Conservation (phyloP, 2,797 vertebrate species). For the Gadopsis bispinosus region DNA sequence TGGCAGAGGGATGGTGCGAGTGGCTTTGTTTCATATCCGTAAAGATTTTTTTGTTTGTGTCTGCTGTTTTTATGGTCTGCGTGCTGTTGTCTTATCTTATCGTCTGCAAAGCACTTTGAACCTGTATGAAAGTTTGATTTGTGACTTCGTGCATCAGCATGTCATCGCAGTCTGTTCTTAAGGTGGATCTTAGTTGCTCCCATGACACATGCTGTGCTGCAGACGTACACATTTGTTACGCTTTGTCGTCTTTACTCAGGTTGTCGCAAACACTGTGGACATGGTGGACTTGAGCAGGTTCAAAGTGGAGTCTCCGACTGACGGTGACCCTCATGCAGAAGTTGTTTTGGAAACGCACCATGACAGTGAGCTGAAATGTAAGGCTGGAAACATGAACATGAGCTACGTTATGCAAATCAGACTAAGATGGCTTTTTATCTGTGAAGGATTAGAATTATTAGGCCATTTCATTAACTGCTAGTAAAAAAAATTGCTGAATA, state of each 20-base stretch:
- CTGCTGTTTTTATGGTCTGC: no score
- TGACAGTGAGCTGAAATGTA: background rate
- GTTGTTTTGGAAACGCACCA: conserved; percentile 8
- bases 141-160: background rate
- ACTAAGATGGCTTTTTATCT: background rate
- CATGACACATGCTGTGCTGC: background rate
- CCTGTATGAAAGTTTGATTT: no score
- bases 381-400: background rate
- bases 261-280: conserved; percentile 2
- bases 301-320: conserved; percentile 14
- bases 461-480: no score
- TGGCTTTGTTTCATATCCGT: background rate
- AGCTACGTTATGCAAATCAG: background rate
- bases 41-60: no score
- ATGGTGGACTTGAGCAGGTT: conserved; percentile 15
- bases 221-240: background rate
- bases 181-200: background rate
- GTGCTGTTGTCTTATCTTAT: no score
- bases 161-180: background rate
- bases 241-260: conserved; percentile 45
- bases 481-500: no score
- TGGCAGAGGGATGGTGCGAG: background rate
- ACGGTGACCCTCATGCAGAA: conserved; percentile 18
- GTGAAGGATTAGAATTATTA: background rate
- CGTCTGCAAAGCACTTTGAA: no score